Conservation (phyloP, 1,140 invertebrate species). For the Nasonia vitripennis region DNA sequence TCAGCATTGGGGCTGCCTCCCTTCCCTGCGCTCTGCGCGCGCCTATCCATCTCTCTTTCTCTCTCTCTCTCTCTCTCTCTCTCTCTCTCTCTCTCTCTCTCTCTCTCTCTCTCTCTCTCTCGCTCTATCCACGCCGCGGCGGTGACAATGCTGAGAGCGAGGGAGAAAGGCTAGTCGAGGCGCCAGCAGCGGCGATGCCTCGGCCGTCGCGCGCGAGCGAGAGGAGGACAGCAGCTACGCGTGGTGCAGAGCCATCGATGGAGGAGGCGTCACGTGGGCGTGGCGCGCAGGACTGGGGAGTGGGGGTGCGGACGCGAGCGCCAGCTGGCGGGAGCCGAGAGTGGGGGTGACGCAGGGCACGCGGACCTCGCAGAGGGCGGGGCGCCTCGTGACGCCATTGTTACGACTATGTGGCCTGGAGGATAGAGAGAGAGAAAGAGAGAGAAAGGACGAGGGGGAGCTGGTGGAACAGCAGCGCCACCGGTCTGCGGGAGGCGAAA, state of each 20-base stretch:
- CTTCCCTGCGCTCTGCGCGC: not conserved
- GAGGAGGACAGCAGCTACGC: not conserved
- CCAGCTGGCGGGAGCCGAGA: not conserved
- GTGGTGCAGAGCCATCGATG: not conserved
- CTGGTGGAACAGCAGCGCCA: constrained; percentile 9
- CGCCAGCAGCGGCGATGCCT: not conserved
- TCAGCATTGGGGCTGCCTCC: constrained; percentile 20
- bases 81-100: constrained; percentile 45
- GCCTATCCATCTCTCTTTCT: not conserved
- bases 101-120: constrained; percentile 18
- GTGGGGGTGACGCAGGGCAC: not conserved
- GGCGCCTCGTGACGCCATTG: constrained; percentile 54
- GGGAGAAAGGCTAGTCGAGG: not conserved
- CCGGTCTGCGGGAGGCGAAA: constrained; percentile 17
- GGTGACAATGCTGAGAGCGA: constrained; percentile 1
- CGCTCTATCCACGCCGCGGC: not conserved
- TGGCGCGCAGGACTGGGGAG: constrained; percentile 28
- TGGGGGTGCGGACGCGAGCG: constrained; percentile 53
- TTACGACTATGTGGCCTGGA: constrained; percentile 55
- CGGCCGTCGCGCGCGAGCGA: not conserved
- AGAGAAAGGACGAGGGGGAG: not conserved
- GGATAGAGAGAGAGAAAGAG: constrained; percentile 22
- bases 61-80: not conserved
- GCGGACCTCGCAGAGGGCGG: constrained; percentile 53
- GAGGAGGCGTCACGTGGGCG: constrained; percentile 53